phyloP scores from a whole-genome alignment of 2,888 invertebrate genomes.

The Drosophila stalkeri region DNA sequence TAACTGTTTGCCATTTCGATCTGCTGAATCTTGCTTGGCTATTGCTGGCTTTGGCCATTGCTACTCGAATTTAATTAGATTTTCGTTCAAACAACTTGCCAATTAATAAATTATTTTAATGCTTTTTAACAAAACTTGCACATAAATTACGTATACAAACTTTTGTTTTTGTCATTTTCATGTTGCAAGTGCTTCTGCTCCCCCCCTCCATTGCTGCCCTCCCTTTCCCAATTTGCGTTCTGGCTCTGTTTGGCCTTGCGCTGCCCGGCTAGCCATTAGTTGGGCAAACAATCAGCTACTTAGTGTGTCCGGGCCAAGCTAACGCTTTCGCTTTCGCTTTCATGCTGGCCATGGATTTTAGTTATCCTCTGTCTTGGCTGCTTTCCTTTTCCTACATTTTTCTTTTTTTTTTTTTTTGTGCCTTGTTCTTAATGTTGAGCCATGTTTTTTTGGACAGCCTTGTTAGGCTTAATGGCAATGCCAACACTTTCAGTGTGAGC shows the following conservation, averaged over 20 bases:
- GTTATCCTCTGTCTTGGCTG: neutral
- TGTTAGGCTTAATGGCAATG: slow-evolving; percentile 71
- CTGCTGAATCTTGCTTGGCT: neutral
- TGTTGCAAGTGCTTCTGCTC: slow-evolving; percentile 6
- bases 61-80: slow-evolving; percentile 36
- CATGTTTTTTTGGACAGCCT: slow-evolving; percentile 52
- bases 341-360: slow-evolving; percentile 11
- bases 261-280: slow-evolving; percentile 60
- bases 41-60: neutral
- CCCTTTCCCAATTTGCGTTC: slow-evolving; percentile 52
- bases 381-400: neutral
- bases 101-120: slow-evolving; percentile 57
- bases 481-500: slow-evolving; percentile 68
- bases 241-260: slow-evolving; percentile 14
- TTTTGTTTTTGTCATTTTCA: neutral
- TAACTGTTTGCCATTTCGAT: slow-evolving; percentile 11
- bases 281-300: slow-evolving; percentile 71
- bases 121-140: slow-evolving; percentile 40
- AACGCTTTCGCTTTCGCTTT: slow-evolving; percentile 17
- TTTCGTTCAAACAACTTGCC: slow-evolving; percentile 25
- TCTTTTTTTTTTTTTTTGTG: slow-evolving; percentile 23
- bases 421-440: slow-evolving; percentile 32
- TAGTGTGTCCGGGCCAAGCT: slow-evolving; percentile 20
- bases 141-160: slow-evolving; percentile 39
- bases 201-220: neutral